Conservation (phyloP, 2,113 vertebrate species). For the Gymnobelideus leadbeateri region DNA sequence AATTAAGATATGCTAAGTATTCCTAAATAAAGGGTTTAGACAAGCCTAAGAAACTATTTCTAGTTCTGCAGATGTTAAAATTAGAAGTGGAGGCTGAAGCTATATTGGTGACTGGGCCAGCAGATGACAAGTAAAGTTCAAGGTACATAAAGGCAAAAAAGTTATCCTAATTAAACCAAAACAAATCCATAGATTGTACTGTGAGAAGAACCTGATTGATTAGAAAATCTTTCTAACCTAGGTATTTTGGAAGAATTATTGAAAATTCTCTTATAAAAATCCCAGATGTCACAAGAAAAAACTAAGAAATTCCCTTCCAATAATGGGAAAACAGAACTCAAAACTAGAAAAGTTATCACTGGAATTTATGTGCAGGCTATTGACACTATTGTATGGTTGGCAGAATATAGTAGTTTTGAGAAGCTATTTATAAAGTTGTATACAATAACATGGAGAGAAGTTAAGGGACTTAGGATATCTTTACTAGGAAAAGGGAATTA, state of each 20-base stretch:
- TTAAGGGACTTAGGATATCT: not conserved
- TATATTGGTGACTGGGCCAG: not conserved
- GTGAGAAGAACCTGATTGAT: not conserved
- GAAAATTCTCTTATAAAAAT: not conserved
- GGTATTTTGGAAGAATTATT: not conserved
- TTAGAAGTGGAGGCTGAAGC: not conserved
- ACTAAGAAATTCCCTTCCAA: not conserved
- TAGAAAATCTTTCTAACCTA: not conserved
- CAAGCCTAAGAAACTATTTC: not conserved
- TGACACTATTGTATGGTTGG: not conserved
- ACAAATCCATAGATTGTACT: not conserved
- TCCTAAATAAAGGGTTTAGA: not conserved
- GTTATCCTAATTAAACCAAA: not conserved
- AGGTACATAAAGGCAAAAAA: not conserved
- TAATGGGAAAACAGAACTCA: not conserved
- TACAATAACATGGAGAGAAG: not conserved
- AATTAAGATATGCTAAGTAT: not conserved
- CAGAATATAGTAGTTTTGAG: not conserved
- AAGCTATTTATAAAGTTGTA: not conserved
- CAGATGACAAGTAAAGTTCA: not conserved
- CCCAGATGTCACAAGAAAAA: not conserved
- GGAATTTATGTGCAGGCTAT: not conserved
- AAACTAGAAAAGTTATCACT: not conserved
- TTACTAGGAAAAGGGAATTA: not conserved
- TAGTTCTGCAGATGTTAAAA: not conserved